phyloP scores from a whole-genome alignment of 2,888 invertebrate species.

The Watsonalla binaria region DNA sequence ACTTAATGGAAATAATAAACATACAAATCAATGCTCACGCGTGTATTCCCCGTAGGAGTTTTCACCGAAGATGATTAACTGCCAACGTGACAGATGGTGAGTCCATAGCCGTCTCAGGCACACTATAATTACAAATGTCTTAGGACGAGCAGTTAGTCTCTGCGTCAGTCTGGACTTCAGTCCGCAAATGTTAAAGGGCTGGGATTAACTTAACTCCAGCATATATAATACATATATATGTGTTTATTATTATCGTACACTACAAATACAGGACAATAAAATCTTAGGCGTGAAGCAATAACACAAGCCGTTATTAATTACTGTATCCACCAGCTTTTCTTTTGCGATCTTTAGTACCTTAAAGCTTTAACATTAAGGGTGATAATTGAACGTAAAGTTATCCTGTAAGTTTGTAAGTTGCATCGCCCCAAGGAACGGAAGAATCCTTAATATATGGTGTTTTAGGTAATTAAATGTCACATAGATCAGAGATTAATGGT shows the following conservation, averaged over 20 bases:
- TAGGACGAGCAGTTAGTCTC: too few relatives aligned
- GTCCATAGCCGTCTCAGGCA: too few relatives aligned
- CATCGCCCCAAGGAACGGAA: conserved; percentile 58
- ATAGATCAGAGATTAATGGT: conserved; percentile 78
- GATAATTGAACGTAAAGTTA: conserved; percentile 7
- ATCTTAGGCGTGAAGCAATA: conserved; percentile 78
- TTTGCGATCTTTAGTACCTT: conserved; percentile 15
- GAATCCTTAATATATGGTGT: conserved; percentile 75
- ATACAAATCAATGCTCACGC: too few relatives aligned
- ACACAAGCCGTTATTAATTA: conserved; percentile 71
- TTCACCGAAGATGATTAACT: too few relatives aligned
- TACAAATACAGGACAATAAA: conserved; percentile 58
- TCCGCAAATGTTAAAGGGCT: too few relatives aligned
- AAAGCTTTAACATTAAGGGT: conserved; percentile 18
- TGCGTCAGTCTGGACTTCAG: too few relatives aligned
- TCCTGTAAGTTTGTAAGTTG: conserved; percentile 25
- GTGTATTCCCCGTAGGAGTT: too few relatives aligned
- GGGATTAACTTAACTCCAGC: too few relatives aligned
- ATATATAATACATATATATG: background rate
- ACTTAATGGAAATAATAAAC: too few relatives aligned
- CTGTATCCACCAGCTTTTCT: conserved; percentile 19
- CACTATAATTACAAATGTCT: too few relatives aligned
- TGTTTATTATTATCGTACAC: conserved; percentile 5
- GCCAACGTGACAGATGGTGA: too few relatives aligned
- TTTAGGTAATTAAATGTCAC: conserved; percentile 79